phyloP scores from a whole-genome alignment of 2,888 invertebrate genomes.

The Augochlorella aurata region DNA sequence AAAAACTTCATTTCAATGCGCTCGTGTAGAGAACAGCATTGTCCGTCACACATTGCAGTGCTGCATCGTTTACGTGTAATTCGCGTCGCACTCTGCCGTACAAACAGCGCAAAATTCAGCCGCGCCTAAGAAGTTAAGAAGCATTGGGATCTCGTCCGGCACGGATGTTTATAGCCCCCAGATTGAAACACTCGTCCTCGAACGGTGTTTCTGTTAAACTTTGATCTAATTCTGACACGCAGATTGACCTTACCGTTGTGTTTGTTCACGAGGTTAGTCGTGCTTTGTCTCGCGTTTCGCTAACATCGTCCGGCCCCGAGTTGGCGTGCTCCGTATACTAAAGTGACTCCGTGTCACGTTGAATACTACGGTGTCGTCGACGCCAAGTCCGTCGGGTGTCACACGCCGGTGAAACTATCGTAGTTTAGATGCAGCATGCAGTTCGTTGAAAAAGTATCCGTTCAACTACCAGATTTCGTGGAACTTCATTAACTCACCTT shows the following conservation, averaged over 20 bases:
- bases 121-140: no score
- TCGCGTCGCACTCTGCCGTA: no score
- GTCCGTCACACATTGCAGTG: no score
- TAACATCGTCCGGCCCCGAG: slow-evolving; percentile 1
- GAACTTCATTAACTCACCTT: neutral
- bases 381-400: slow-evolving; percentile 2
- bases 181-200: neutral
- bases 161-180: neutral
- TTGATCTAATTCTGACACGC: slow-evolving; percentile 11
- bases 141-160: neutral
- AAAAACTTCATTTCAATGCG: no score
- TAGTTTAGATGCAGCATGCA: neutral
- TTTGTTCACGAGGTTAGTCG: slow-evolving; percentile 9
- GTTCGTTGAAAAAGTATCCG: slow-evolving; percentile 1
- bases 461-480: neutral
- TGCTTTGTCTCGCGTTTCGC: slow-evolving; percentile 15
- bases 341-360: neutral
- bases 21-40: no score
- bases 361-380: neutral
- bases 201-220: neutral
- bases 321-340: slow-evolving; percentile 2
- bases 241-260: slow-evolving; percentile 4
- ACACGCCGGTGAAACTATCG: neutral
- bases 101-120: no score
- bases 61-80: no score